Percentiles rank a stretch among this genome's conserved stretches.
Evolutionary conservation across 2,888 invertebrate genomes (phyloP).

Genomic region (Drosophila emarginata): DNA sequence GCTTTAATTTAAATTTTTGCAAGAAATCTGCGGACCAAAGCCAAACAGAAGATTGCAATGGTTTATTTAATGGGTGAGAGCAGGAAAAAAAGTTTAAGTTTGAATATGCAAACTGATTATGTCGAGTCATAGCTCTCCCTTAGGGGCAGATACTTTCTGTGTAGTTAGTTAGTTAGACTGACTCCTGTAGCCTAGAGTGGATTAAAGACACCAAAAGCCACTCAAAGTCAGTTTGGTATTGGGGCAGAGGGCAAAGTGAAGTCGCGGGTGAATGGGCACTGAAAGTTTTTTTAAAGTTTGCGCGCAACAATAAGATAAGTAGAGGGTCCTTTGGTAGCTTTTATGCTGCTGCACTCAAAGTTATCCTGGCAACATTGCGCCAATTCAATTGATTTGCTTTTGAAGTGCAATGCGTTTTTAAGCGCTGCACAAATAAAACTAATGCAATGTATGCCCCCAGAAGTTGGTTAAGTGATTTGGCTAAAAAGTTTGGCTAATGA

Average conservation of each 20-base stretch:
- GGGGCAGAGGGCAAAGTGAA: not conserved
- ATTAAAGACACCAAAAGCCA: conserved; percentile 64
- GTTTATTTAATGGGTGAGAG: conserved; percentile 23
- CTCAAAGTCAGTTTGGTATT: conserved; percentile 47
- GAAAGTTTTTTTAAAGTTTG: conserved; percentile 56
- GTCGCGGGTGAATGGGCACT: conserved; percentile 36
- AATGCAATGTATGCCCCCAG: conserved; percentile 54
- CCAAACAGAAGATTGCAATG: not conserved
- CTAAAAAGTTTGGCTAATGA: conserved; percentile 36
- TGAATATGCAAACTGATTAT: conserved; percentile 46
- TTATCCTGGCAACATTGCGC: conserved; percentile 57
- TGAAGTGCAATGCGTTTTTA: conserved; percentile 56
- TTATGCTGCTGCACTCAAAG: conserved; percentile 41
- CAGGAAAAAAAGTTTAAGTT: conserved; percentile 6
- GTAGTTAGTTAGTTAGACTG: conserved; percentile 2
- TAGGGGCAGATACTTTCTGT: conserved; percentile 1
- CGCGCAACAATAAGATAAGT: conserved; percentile 54
- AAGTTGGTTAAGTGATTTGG: conserved; percentile 58
- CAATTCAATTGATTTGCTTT: conserved; percentile 68
- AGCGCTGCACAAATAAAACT: conserved; percentile 64
- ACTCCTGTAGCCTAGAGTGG: conserved; percentile 43
- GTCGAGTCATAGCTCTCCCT: conserved; percentile 9
- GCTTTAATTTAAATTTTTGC: conserved; percentile 39
- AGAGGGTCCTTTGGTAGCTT: conserved; percentile 46
- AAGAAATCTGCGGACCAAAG: conserved; percentile 18